Conservation (phyloP, 2,888 invertebrate genomes). For the Ichneumoninae sp. region DNA sequence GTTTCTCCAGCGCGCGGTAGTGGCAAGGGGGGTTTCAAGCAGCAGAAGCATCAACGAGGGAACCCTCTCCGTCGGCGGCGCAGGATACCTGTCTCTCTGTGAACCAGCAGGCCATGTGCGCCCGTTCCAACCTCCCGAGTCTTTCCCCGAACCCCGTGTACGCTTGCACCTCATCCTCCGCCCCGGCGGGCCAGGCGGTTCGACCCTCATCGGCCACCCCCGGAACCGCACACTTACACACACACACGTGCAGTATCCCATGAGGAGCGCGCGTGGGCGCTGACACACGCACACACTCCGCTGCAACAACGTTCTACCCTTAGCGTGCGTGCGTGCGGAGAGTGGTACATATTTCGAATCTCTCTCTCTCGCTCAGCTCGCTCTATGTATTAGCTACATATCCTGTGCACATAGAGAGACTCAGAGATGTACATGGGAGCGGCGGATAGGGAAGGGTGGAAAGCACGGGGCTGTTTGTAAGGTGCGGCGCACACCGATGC, state of each 20-base stretch:
- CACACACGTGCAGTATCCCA: neutral
- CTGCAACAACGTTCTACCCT: slow-evolving; percentile 66
- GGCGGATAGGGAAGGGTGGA: slow-evolving; percentile 51
- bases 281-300: slow-evolving; percentile 67
- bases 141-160: slow-evolving; percentile 39
- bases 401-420: slow-evolving; percentile 73
- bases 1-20: slow-evolving; percentile 32
- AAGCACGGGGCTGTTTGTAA: slow-evolving; percentile 69
- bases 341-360: slow-evolving; percentile 74
- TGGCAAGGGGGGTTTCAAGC: slow-evolving; percentile 53
- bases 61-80: slow-evolving; percentile 67
- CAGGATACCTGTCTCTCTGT: slow-evolving; percentile 78
- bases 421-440: slow-evolving; percentile 62
- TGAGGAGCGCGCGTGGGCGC: slow-evolving; percentile 27
- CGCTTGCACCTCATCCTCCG: slow-evolving; percentile 48
- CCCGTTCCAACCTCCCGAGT: slow-evolving; percentile 70
- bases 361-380: slow-evolving; percentile 16
- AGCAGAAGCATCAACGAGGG: slow-evolving; percentile 42
- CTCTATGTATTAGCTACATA: slow-evolving; percentile 78
- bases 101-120: slow-evolving; percentile 73
- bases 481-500: slow-evolving; percentile 58
- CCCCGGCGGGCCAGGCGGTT: slow-evolving; percentile 41
- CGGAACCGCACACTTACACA: slow-evolving; percentile 43
- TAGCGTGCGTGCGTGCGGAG: slow-evolving; percentile 64
- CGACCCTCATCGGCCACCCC: slow-evolving; percentile 52